Evolutionary conservation across 1,140 invertebrate species (phyloP).

Genomic region (Habropoda laboriosa): DNA sequence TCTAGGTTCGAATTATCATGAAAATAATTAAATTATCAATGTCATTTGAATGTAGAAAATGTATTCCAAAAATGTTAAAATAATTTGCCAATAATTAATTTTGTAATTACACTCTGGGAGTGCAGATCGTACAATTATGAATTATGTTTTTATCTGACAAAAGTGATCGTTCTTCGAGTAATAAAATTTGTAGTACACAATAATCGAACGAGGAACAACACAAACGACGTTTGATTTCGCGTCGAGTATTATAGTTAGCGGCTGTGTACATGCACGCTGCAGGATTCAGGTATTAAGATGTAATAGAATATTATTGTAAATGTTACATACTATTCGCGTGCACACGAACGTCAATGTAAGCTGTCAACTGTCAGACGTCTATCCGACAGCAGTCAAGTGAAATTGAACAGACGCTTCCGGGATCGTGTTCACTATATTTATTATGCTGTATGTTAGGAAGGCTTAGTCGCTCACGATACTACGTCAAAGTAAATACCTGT

Average conservation of each 20-base stretch:
- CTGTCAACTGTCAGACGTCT: slow-evolving; percentile 39
- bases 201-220: too few species aligned
- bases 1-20: too few species aligned
- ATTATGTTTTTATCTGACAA: too few species aligned
- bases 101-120: too few species aligned
- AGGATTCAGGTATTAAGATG: slow-evolving; percentile 30
- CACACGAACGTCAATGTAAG: slow-evolving; percentile 11
- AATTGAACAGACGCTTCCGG: slow-evolving; percentile 34
- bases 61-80: too few species aligned
- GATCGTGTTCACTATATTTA: slow-evolving; percentile 35
- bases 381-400: slow-evolving; percentile 38
- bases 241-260: background rate
- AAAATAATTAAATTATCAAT: too few species aligned
- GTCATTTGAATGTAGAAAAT: too few species aligned
- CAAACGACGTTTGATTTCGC: background rate
- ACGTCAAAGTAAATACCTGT: background rate
- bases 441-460: background rate
- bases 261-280: background rate
- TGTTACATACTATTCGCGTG: background rate
- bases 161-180: too few species aligned
- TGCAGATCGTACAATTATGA: too few species aligned
- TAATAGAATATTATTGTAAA: slow-evolving; percentile 38
- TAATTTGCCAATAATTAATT: too few species aligned
- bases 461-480: background rate
- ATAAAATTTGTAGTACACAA: too few species aligned